phyloP scores from a whole-genome alignment of 1,140 invertebrate species.

The Caenorhabditis inopinata region DNA sequence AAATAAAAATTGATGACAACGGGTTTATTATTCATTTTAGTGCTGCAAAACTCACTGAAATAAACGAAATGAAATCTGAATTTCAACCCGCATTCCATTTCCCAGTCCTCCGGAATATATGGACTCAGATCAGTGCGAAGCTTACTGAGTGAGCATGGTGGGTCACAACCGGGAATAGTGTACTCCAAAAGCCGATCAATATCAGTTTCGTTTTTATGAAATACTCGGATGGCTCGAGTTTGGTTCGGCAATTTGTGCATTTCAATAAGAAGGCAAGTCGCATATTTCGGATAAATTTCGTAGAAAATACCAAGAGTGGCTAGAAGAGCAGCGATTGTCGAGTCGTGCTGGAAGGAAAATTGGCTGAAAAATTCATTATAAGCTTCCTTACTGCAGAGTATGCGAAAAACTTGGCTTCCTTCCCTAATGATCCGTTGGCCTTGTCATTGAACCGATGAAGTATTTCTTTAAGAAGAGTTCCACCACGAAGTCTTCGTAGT shows the following conservation, averaged over 20 bases:
- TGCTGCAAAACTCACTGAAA: background rate
- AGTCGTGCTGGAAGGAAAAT: constrained; percentile 45
- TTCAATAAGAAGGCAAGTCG: constrained; percentile 43
- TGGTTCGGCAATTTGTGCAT: constrained; percentile 40
- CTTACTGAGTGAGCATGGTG: constrained; percentile 39
- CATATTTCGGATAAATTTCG: constrained; percentile 46
- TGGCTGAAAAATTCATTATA: background rate
- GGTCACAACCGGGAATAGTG: constrained; percentile 36
- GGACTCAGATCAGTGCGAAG: background rate
- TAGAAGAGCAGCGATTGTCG: constrained; percentile 46
- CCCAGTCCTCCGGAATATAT: constrained; percentile 44
- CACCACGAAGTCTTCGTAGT: constrained; percentile 41
- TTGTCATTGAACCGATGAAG: constrained; percentile 43
- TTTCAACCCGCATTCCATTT: constrained; percentile 38
- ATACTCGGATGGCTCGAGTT: constrained; percentile 17
- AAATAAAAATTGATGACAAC: background rate
- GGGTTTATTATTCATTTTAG: background rate
- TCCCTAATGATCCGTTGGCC: constrained; percentile 17
- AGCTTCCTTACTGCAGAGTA: constrained; percentile 45
- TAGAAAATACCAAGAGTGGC: constrained; percentile 46
- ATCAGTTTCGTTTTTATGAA: constrained; percentile 48
- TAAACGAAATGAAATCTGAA: background rate
- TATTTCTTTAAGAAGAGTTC: constrained; percentile 45
- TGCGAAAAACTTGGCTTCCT: constrained; percentile 41
- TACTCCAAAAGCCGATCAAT: constrained; percentile 16